Base-by-base conservation (phyloP, 1,140 invertebrate species). In the Aphelenchoides fujianensis region DNA sequence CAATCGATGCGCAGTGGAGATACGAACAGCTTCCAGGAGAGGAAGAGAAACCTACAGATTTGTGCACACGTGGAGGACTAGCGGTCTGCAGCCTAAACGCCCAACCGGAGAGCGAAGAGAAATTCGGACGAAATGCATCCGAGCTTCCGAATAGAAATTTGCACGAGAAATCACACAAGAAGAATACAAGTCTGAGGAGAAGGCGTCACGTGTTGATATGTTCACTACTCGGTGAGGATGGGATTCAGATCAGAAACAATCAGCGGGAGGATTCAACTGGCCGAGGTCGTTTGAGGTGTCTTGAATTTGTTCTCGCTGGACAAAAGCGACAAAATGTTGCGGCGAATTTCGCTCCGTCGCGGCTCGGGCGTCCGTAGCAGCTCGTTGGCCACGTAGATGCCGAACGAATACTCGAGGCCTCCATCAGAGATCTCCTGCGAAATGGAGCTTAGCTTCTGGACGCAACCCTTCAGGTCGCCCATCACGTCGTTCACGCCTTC, bases 401-500 rank as follows among this genome's bases (percentile, higher is more conserved):
- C 63, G 31, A 66, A 66, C 16, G 28, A 34, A 36, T 34, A 66
- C 36, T 66, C 63, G 1, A 66, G 32, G 7, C 63, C 63, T 19
- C 31, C 31, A 19, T 36, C 63, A 30, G 16, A 27, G 2, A 66
- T 32, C 12, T 37, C 63, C 12, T 66, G 16, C 12, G 63, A 66
- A 36, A 66, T 30, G 1, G 16, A 27, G 12, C 12, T 66, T 19
- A 66, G 63, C 53, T 66, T 66, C 12, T 12, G 9, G 31, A 37
- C 27, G 53, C 63, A 66, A 19, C n/a, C 23, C 2, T 66, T 66
- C 12, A 66, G 63, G 19, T 66, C 63, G 63, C 16, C 34, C 16
- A 66, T 34, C 12, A 37, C 63, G n/a, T 66, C 63, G 12, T 12
- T 66, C 16, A 66, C 32, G 12, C 63, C 63, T 1, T 66, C 63